These are phyloP conservation scores for Phenganax subtilis DNA, from an alignment of 92 coral and sea anemone species.

Conservation along the genomic window DNA sequence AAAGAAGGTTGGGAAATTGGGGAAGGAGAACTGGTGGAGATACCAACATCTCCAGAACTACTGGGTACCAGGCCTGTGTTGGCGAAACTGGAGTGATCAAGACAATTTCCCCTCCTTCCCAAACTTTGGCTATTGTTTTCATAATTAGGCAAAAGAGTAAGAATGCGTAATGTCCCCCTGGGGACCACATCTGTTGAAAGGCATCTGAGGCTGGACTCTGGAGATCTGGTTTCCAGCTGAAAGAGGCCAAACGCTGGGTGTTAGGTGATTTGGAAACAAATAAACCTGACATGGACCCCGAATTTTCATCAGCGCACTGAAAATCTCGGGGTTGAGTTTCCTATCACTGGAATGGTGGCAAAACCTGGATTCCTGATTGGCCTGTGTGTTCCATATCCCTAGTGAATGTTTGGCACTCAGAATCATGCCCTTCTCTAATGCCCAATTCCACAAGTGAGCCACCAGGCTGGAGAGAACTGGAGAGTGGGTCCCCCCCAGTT, in stretches of 20 bases:
- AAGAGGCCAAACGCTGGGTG: conserved; percentile 33
- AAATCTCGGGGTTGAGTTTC: neutral
- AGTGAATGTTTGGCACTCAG: neutral
- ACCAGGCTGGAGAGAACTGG: too few species aligned
- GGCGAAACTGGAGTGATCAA: conserved; percentile 44
- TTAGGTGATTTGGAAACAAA: conserved; percentile 46
- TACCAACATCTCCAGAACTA: conserved; percentile 27
- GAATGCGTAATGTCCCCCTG: conserved; percentile 31
- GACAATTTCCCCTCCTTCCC: neutral
- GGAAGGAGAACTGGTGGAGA: conserved; percentile 39
- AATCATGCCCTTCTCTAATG: neutral
- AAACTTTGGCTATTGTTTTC: conserved; percentile 29
- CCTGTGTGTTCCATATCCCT: neutral
- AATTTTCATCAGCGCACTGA: neutral
- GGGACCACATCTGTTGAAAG: conserved; percentile 28
- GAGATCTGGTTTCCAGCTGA: conserved; percentile 44
- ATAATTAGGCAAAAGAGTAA: neutral
- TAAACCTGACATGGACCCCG: conserved; percentile 23
- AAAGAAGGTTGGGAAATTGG: conserved; percentile 5
- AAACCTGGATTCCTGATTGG: neutral
- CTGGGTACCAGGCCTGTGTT: conserved; percentile 43
- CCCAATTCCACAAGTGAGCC: neutral
- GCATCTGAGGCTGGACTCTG: conserved; percentile 39
- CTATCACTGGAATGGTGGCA: neutral
- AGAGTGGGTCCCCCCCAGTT: too few species aligned